Conservation (phyloP, 2,797 vertebrate genomes). For the Falco naumanni region DNA sequence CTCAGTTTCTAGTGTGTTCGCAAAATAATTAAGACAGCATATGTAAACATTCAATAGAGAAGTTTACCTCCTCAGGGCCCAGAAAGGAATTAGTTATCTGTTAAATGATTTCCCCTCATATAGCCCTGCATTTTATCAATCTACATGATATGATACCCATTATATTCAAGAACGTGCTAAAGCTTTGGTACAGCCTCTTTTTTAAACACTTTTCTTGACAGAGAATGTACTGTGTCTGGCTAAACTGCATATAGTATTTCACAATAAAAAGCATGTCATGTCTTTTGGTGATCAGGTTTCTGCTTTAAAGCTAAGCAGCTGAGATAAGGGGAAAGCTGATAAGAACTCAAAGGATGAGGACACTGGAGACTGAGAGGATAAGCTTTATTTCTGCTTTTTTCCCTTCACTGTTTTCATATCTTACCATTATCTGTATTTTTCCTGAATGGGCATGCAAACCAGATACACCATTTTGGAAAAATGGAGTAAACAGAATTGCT, state of each 20-base stretch:
- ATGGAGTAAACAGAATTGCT: background rate
- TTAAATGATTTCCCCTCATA: background rate
- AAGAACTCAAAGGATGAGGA: background rate
- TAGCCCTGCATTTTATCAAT: background rate
- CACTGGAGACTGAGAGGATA: background rate
- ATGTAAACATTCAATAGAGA: background rate
- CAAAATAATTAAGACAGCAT: background rate
- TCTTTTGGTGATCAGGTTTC: background rate
- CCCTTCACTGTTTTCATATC: background rate
- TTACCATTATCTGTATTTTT: background rate
- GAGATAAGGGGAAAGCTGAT: slow-evolving; percentile 4
- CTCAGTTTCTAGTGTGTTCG: background rate
- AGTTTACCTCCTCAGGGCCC: background rate
- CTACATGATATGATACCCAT: background rate
- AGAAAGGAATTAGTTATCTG: background rate
- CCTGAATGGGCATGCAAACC: background rate
- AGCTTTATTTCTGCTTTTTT: background rate
- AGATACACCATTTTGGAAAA: background rate
- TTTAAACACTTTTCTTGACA: background rate
- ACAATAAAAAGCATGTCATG: background rate
- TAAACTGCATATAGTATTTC: background rate
- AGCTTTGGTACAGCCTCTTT: background rate
- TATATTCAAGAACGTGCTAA: background rate
- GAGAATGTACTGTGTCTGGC: background rate
- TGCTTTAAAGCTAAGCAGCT: background rate